phyloP scores from a whole-genome alignment of 1,140 invertebrate species.

The Brachionus calyciflorus region DNA sequence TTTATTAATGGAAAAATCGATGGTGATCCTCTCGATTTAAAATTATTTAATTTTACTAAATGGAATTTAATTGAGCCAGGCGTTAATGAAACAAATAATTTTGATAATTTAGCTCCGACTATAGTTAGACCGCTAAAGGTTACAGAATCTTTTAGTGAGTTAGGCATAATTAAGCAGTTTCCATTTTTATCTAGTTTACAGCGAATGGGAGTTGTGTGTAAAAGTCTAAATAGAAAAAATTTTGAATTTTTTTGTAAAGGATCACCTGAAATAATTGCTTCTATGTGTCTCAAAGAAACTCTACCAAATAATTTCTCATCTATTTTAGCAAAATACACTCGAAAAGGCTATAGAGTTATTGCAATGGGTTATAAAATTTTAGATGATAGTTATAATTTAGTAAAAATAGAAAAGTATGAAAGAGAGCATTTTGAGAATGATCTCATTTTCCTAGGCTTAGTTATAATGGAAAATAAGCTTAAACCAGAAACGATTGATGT shows the following conservation, averaged over 20 bases:
- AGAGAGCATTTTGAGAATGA: conserved; percentile 70
- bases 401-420: conserved; percentile 54
- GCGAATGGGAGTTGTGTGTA: conserved; percentile 81
- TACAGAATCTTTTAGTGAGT: conserved; percentile 52
- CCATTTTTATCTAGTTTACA: conserved; percentile 85
- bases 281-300: conserved; percentile 67
- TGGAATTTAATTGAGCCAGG: conserved; percentile 57
- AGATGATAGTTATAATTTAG: conserved; percentile 50
- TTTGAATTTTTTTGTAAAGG: conserved; percentile 84
- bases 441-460: conserved; percentile 78
- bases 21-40: conserved; percentile 88
- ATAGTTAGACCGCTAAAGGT: conserved; percentile 66
- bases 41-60: conserved; percentile 67
- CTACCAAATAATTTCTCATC: conserved; percentile 60
- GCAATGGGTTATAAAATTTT: conserved; percentile 58
- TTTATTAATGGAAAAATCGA: conserved; percentile 75
- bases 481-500: conserved; percentile 78
- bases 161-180: conserved; percentile 84
- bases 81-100: conserved; percentile 74
- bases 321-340: conserved; percentile 58
- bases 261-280: conserved; percentile 81
- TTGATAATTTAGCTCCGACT: conserved; percentile 74
- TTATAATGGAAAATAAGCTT: conserved; percentile 87
- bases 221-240: conserved; percentile 67
- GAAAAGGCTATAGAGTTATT: conserved; percentile 62